Percentiles rank a stretch among this genome's conserved stretches.
phyloP scores from a whole-genome alignment of 2,113 vertebrate species.

The Phylloscopus whistleri region DNA sequence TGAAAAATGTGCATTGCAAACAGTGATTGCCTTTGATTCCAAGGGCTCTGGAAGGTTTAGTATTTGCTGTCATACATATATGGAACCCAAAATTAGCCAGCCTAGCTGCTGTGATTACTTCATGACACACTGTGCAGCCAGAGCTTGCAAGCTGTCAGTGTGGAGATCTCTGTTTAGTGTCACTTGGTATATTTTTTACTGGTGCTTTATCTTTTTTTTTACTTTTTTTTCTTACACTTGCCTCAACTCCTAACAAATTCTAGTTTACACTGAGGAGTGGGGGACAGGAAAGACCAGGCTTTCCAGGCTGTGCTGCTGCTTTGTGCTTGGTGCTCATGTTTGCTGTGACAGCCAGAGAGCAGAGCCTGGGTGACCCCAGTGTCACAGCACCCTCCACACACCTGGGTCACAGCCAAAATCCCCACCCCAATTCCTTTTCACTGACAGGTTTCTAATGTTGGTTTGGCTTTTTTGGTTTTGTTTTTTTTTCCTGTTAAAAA shows the following conservation, averaged over 20 bases:
- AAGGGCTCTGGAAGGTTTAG: neutral
- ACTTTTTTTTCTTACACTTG: neutral
- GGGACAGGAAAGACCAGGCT: neutral
- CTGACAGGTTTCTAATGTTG: neutral
- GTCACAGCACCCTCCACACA: neutral
- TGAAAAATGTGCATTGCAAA: neutral
- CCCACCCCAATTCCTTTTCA: neutral
- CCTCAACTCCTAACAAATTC: neutral
- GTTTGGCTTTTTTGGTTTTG: no score
- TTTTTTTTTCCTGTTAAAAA: neutral
- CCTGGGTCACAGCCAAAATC: neutral
- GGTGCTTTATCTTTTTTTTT: neutral
- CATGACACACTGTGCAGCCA: neutral
- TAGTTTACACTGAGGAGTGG: neutral
- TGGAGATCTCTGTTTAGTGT: neutral
- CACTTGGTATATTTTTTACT: neutral
- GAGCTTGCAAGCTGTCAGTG: neutral
- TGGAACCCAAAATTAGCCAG: accelerated
- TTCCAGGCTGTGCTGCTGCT: neutral
- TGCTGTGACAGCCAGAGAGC: neutral
- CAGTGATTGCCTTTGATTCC: neutral
- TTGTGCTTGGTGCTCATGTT: neutral
- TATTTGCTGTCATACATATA: neutral
- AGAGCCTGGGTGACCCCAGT: neutral
- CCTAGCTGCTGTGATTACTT: neutral